Base-by-base conservation (phyloP, 2,888 invertebrate genomes). In the Cistogaster globosa region DNA sequence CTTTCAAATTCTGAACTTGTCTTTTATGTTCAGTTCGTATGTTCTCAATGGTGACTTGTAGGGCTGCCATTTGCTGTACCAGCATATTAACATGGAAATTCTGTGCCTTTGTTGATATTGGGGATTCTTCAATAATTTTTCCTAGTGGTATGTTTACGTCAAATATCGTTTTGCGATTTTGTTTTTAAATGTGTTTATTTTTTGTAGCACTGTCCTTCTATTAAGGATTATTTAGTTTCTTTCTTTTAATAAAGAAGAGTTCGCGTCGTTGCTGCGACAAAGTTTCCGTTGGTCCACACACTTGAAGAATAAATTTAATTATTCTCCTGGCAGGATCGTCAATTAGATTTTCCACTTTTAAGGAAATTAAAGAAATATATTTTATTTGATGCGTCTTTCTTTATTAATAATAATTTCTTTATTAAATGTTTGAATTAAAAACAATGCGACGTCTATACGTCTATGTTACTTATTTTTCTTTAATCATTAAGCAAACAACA, bases 1-100 rank as follows among this genome's bases (percentile, higher is more conserved):
- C 53, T 36, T 60, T 60, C 32, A 58, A 58, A 20, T 32, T 57
- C 18, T 38, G 57, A 7, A 72, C 72, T 36, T 72, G 51, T n/a
- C 8, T 62, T 51, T 60, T 7, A 8, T 62, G 45, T 58, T 38
- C 38, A 4, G 4, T 57, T 57, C n/a, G 16, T 22, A 57, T 57
- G 42, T 18, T n/a, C 36, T 60, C 38, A 12, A n/a, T 26, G 14
- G 57, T 26, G 22, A 11, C 26, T 42, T 12, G 42, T 42, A 42
- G 42, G 42, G 42, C 42, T 60, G 45, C 48, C 60, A 51, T 60
- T 60, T 38, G 55, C 57, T 72, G 71, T 2, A 60, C 58, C 18
- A 72, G 55, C 7, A 22, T n/a, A 48, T 32, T 60, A 16, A 60
- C 45, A n/a, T 60, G 60, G 22, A 69, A 42, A 63, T 42, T 63